Evolutionary conservation across 2,888 invertebrate genomes (phyloP).

Genomic region (Odontocerum albicorne): DNA sequence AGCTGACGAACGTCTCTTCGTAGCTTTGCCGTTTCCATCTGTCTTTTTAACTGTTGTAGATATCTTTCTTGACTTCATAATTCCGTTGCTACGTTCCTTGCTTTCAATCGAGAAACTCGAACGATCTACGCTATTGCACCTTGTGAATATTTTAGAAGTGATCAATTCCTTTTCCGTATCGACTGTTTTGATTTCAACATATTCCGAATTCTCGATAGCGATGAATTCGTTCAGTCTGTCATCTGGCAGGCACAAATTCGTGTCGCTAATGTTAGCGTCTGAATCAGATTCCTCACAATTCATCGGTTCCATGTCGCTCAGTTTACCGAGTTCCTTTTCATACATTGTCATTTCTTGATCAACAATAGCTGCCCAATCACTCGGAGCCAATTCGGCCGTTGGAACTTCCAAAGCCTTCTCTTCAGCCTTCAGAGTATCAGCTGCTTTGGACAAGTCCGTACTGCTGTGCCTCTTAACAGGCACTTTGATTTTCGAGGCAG

Average conservation of each 20-base stretch:
- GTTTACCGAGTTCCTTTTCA: conserved; percentile 45
- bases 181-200: conserved; percentile 47
- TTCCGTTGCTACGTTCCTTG: conserved; percentile 7
- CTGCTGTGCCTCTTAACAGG: conserved; percentile 17
- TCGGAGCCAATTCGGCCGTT: conserved; percentile 40
- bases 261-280: conserved; percentile 39
- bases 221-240: conserved; percentile 55
- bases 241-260: conserved; percentile 43
- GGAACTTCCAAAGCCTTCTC: conserved; percentile 44
- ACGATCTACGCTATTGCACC: conserved; percentile 22
- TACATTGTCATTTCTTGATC: conserved; percentile 57
- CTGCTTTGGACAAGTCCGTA: conserved; percentile 4
- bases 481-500: conserved; percentile 40
- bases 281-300: conserved; percentile 51
- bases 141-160: conserved; percentile 22
- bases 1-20: conserved; percentile 29
- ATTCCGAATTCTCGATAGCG: conserved; percentile 50
- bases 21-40: conserved; percentile 6
- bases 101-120: conserved; percentile 8
- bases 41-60: conserved; percentile 17
- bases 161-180: conserved; percentile 40
- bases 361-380: conserved; percentile 42
- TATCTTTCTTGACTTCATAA: conserved; percentile 8
- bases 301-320: conserved; percentile 43
- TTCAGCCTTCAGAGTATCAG: conserved; percentile 41